These are phyloP conservation scores for Dicrurus megarhynchus DNA, from an alignment of 2,113 vertebrate species.

Conservation along the genomic window DNA sequence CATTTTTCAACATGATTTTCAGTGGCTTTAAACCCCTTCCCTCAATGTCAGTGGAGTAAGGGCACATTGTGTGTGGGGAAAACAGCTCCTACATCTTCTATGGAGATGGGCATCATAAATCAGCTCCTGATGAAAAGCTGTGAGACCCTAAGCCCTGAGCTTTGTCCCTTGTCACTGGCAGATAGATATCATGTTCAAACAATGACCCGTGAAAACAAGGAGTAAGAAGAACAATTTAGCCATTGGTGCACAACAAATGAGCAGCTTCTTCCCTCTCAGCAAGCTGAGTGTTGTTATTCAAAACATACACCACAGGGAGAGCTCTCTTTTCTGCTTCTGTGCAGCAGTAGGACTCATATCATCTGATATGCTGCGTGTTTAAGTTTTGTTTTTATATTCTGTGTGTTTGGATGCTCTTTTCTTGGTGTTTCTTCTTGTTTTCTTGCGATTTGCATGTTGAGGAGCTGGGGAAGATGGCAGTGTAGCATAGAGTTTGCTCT, in stretches of 20 bases:
- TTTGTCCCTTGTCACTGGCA: background rate
- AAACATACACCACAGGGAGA: background rate
- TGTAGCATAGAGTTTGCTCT: background rate
- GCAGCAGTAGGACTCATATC: background rate
- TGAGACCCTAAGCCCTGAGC: background rate
- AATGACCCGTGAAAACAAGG: background rate
- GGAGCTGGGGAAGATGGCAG: background rate
- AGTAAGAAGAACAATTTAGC: background rate
- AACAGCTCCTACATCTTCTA: background rate
- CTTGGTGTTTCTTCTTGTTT: background rate
- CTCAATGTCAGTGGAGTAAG: background rate
- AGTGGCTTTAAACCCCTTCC: background rate
- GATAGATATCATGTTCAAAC: background rate
- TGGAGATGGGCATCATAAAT: background rate
- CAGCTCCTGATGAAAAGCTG: background rate
- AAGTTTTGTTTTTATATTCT: background rate
- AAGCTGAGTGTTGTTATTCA: background rate
- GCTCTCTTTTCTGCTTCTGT: background rate
- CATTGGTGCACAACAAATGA: background rate
- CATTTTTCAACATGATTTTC: background rate
- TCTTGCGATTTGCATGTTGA: background rate
- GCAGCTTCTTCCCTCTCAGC: background rate
- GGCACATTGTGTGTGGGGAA: background rate
- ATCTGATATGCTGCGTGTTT: background rate
- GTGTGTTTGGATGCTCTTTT: background rate